Evolutionary conservation across 2,797 vertebrate species (phyloP), one percentile per base, ranked within the genome.

Genomic region (Potorous gilbertii): DNA sequence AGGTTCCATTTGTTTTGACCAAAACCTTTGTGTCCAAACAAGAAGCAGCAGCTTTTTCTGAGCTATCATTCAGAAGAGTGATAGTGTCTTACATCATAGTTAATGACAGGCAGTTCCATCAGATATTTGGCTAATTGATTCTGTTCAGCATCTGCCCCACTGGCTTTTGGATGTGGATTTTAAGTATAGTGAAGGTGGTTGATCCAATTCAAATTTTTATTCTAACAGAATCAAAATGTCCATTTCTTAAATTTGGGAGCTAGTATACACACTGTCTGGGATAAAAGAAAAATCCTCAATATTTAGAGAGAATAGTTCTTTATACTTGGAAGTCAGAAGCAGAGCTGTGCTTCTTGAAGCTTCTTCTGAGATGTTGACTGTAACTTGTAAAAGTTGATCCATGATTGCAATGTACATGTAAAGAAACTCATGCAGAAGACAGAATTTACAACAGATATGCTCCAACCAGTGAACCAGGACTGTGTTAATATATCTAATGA

Each of bases 391-490:
- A 66, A 99, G 99, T 0, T 99, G 99, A 96, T 99, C 99, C 96
- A 99, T 98, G 95, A 99, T 10, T 0, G 99, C 99, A 24, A 99
- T 98, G 0, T 99, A 99, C 99, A 99, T 99, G 98, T 99, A 99
- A 95, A 99, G 98, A 0, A 99, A 99, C 96, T 99, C 99, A 98
- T 99, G 99, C 98, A 99, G 98, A 91, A 99, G 99, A 96, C 99
- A 99, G 97, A 99, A 99, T 92, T 99, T 99, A 62, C 99, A 99
- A 97, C 99, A 99, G 50, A 99, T 99, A 97, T 99, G 99, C 91
- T 99, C 98, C 34, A 99, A 99, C 99, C 99, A 99, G 98, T 99
- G 99, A 1, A 99, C 98, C 56, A 99, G 98, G 34, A 99, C 99
- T 0, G 99, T 99, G 0, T 99, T 98, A 99, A 99, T 99, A 0